These are phyloP conservation scores for Fabriciana adippe DNA, from an alignment of 2,888 invertebrate species.

Conservation along the genomic window DNA sequence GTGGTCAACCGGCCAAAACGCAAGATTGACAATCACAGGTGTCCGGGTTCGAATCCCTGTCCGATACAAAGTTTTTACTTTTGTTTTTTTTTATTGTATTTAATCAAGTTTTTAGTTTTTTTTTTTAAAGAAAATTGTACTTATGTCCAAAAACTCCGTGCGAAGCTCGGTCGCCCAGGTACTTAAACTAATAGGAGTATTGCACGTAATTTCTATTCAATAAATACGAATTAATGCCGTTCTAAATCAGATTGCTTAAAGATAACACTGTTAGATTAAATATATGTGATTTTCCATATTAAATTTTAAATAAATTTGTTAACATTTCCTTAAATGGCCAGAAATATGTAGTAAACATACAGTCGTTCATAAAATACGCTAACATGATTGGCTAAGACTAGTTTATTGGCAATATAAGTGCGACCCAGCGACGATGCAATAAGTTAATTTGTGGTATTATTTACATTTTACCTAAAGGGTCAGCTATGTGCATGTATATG, in stretches of 20 bases:
- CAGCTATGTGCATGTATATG: conserved; percentile 4
- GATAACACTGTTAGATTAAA: neutral
- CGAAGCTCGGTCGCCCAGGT: too few species aligned
- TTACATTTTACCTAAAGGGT: conserved; percentile 18
- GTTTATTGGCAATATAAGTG: conserved; percentile 12
- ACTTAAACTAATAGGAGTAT: too few species aligned
- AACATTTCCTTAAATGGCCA: conserved; percentile 3
- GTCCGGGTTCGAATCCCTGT: too few species aligned
- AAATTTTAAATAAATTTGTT: conserved; percentile 5
- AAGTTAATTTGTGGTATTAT: conserved; percentile 14
- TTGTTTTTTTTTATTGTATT: too few species aligned
- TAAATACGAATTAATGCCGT: too few species aligned
- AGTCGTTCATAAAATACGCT: conserved; percentile 8
- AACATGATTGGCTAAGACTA: conserved; percentile 13
- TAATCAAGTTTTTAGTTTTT: too few species aligned
- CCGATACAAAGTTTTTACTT: too few species aligned
- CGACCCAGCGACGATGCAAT: conserved; percentile 10
- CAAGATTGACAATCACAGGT: too few species aligned
- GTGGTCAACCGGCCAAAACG: too few species aligned
- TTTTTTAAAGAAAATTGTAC: too few species aligned
- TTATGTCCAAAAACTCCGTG: too few species aligned
- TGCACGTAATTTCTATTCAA: neutral
- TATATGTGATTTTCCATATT: neutral
- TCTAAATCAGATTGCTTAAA: neutral
- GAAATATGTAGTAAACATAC: conserved; percentile 1